Evolutionary conservation across 2,888 invertebrate species (phyloP), one percentile per base, ranked within the genome.

Genomic region (Entomobrya multifasciata): DNA sequence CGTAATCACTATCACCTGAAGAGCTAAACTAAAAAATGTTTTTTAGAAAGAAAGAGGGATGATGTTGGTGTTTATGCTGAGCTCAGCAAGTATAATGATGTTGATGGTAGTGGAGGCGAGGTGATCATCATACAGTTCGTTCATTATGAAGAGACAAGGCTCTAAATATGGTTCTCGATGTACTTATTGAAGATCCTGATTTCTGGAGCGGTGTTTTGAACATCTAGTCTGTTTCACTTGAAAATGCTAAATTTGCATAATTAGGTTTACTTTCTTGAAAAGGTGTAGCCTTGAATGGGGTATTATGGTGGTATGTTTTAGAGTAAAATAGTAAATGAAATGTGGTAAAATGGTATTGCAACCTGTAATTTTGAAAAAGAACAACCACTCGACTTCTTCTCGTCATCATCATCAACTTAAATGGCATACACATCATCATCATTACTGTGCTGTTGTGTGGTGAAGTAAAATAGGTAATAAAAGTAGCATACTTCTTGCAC

Each of bases 331-430:
- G 83, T 85, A n/a, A 85, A 86, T 80, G 86, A 86, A 86, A 86
- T 86, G 86, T 86, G 80, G 86, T 86, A 74, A 74, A 80, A 72
- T 80, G 49, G 74, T 47, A 80, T 80, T 86, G 74, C 86, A 86
- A 86, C 86, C 86, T 86, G 86, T 80, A 86, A 86, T 86, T 86
- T 85, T 30, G 36, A 22, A 41, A n/a, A 70, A 25, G 15, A 72
- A 62, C 84, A 60, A 41, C 67, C 67, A 52, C 57, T 47, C 25
- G 30, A 15, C 49, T 62, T 47, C 22, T 27, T n/a, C 11, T 36
- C 65, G 11, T 36, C n/a, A 17, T 30, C 41, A 36, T 30, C n/a
- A 65, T 65, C n/a, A 41, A 6, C 20, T 5, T 20, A 62, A 72
- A 84, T 36, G 65, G 67, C 41, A 67, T 36, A 82, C 20, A 60